These are phyloP conservation scores for Plutomurus gul DNA, from an alignment of 1,140 invertebrate species.

Conservation along the genomic window DNA sequence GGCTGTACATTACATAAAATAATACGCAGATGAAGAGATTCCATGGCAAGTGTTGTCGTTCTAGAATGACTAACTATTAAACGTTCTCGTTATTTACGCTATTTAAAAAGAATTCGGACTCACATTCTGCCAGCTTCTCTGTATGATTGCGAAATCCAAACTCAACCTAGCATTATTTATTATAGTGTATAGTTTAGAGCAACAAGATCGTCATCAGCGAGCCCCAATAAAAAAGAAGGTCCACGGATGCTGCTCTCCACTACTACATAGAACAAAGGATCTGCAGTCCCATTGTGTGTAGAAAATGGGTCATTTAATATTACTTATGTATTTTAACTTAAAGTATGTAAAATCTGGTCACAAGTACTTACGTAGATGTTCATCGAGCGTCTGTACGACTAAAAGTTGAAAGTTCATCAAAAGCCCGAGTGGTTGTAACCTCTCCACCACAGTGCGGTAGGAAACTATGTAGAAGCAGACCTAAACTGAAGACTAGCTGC, in stretches of 20 bases:
- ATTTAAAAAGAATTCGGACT: too few relatives aligned
- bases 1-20: background rate
- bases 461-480: background rate
- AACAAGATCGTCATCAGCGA: too few relatives aligned
- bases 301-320: constrained; percentile 17
- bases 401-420: constrained; percentile 28
- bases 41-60: background rate
- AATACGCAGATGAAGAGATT: background rate
- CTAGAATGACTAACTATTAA: constrained; percentile 9
- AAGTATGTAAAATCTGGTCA: constrained; percentile 12
- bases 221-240: too few relatives aligned
- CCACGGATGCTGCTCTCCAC: too few relatives aligned
- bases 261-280: background rate
- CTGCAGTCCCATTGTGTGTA: background rate
- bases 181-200: too few relatives aligned
- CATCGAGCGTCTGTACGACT: background rate
- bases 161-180: too few relatives aligned
- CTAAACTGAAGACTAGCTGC: background rate
- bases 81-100: background rate
- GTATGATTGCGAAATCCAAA: too few relatives aligned
- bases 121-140: too few relatives aligned
- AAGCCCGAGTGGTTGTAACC: constrained; percentile 7
- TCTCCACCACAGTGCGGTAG: constrained; percentile 6
- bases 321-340: constrained; percentile 5
- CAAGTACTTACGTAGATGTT: constrained; percentile 12